These are phyloP conservation scores for Otus sunia DNA, from an alignment of 2,113 vertebrate species.

Conservation along the genomic window DNA sequence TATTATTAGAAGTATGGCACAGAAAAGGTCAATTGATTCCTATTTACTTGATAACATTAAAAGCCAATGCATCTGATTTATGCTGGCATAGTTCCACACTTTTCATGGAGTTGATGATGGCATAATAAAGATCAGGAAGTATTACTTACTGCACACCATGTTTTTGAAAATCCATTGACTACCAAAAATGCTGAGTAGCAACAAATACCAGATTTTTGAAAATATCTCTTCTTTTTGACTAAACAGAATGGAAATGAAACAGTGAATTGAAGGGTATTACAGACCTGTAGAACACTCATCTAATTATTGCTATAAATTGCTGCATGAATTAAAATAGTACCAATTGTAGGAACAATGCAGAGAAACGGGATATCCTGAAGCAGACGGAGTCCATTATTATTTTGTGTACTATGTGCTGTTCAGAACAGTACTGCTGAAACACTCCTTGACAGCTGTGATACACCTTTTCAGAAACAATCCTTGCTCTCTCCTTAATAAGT, in stretches of 20 bases:
- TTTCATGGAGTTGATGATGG: background rate
- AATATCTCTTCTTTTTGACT: background rate
- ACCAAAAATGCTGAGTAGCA: background rate
- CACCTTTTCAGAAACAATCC: background rate
- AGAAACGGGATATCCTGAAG: background rate
- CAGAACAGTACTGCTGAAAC: background rate
- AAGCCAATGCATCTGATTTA: background rate
- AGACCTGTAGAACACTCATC: background rate
- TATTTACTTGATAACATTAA: slow-evolving; percentile 25
- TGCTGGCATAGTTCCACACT: background rate
- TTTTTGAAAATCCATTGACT: background rate
- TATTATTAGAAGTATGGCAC: background rate
- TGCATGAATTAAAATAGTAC: background rate
- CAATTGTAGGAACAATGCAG: background rate
- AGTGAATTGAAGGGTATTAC: background rate
- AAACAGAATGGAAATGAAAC: background rate
- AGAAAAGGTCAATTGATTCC: background rate
- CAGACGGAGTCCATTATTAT: background rate
- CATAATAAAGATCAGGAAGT: background rate
- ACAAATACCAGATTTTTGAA: background rate
- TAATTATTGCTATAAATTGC: background rate
- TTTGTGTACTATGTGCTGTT: background rate
- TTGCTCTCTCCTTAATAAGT: background rate
- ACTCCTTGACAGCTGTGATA: background rate
- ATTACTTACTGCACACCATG: background rate